Evolutionary conservation across 2,113 vertebrate genomes (phyloP).

Genomic region (Gallinago media): DNA sequence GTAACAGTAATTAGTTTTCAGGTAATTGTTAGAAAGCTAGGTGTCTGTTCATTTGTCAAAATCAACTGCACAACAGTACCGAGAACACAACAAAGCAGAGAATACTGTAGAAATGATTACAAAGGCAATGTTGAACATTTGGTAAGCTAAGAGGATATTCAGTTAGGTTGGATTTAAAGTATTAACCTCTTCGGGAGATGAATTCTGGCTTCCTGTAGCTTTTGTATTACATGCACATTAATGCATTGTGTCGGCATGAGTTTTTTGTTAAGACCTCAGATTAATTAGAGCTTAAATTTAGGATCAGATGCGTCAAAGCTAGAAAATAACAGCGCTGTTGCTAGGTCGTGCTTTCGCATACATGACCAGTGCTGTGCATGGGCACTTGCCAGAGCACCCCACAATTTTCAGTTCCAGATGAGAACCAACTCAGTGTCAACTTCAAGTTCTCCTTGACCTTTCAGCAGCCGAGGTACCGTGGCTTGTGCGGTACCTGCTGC

Average conservation of each 20-base stretch:
- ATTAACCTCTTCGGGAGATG: not conserved
- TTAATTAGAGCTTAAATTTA: not conserved
- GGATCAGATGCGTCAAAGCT: not conserved
- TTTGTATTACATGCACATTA: not conserved
- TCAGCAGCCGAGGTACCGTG: rapidly evolving
- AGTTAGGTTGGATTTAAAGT: not conserved
- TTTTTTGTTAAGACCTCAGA: not conserved
- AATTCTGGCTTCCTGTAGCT: not conserved
- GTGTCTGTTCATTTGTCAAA: not conserved
- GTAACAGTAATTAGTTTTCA: not conserved
- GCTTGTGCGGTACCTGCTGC: not conserved
- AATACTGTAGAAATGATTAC: not conserved
- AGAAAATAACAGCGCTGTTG: not conserved
- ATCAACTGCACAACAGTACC: not conserved
- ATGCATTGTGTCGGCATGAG: not conserved
- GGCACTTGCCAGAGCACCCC: not conserved
- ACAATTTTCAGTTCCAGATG: not conserved
- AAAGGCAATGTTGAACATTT: not conserved
- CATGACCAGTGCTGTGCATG: not conserved
- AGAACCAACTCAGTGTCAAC: not conserved
- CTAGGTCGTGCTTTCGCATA: not conserved
- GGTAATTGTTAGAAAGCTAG: not conserved
- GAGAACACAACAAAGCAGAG: not conserved
- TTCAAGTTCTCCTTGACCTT: not conserved
- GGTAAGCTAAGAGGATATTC: constrained; percentile 6